A percentile compares a stretch with the other conserved stretches of the same genome.
Conservation (phyloP, 1,140 invertebrate species). For the Cyclina sinensis region DNA sequence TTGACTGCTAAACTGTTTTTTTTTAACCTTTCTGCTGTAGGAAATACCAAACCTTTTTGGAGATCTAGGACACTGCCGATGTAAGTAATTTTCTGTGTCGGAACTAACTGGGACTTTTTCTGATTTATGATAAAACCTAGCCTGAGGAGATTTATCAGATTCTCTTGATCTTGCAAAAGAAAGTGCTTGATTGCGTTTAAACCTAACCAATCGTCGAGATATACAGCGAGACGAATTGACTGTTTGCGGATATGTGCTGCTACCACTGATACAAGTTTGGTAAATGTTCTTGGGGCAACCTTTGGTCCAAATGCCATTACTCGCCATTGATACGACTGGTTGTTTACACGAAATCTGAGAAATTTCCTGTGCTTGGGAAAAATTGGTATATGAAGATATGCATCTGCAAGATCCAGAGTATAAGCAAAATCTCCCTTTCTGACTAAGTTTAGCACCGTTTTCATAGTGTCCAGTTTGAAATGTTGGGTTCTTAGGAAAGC, state of each 20-base stretch:
- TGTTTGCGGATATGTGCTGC: slow-evolving; percentile 1
- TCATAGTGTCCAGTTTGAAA: slow-evolving; percentile 33
- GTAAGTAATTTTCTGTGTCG: no score
- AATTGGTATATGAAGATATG: slow-evolving; percentile 46
- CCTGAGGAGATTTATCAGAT: background rate
- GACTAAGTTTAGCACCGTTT: slow-evolving; percentile 8
- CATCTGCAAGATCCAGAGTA: slow-evolving; percentile 25
- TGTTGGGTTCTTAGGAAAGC: background rate
- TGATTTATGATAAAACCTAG: no score
- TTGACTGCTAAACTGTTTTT: background rate
- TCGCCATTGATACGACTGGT: no score
- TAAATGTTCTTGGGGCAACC: slow-evolving; percentile 35
- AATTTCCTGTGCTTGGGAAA: background rate
- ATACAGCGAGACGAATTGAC: slow-evolving; percentile 21
- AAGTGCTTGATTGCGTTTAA: background rate
- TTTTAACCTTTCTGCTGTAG: slow-evolving; percentile 30
- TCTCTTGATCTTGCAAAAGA: background rate
- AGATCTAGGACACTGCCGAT: no score
- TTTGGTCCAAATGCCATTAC: no score
- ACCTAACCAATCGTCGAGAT: slow-evolving; percentile 53
- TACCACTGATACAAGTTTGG: slow-evolving; percentile 23
- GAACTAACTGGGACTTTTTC: background rate
- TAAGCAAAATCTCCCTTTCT: slow-evolving; percentile 14
- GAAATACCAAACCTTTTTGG: no score
- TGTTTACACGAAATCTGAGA: background rate